Conservation (phyloP, 2,113 vertebrate genomes). For the Vulpes vulpes region DNA sequence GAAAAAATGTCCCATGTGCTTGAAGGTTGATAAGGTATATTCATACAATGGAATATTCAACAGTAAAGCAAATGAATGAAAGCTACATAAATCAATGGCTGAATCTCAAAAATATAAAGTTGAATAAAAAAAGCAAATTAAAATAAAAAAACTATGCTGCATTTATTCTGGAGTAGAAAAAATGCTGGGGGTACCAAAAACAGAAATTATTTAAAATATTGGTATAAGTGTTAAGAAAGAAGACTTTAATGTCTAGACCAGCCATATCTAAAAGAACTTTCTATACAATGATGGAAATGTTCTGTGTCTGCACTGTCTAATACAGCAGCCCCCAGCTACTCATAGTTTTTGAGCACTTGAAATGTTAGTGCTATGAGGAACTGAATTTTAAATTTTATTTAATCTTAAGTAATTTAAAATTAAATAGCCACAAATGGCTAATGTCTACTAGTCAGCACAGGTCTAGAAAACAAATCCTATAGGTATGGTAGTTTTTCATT, state of each 20-base stretch:
- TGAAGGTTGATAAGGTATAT: slow-evolving; percentile 17
- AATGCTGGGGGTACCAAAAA: not conserved
- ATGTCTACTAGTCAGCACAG: not conserved
- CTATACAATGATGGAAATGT: not conserved
- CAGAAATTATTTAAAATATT: slow-evolving; percentile 35
- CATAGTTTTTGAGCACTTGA: not conserved
- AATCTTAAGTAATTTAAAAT: slow-evolving; percentile 32
- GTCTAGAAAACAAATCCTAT: slow-evolving; percentile 27
- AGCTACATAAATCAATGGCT: not conserved
- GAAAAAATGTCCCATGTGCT: not conserved
- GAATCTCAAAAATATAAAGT: not conserved
- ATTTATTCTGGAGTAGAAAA: not conserved
- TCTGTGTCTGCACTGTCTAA: not conserved
- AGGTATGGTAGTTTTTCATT: not conserved
- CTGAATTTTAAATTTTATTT: slow-evolving; percentile 31
- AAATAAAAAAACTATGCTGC: slow-evolving; percentile 4
- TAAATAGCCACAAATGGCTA: slow-evolving; percentile 6
- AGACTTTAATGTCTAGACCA: not conserved
- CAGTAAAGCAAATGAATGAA: not conserved
- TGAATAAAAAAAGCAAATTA: slow-evolving; percentile 24
- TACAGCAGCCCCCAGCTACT: not conserved
- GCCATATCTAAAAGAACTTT: not conserved
- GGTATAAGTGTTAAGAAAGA: not conserved
- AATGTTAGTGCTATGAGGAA: not conserved
- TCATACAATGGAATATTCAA: not conserved